Base-by-base conservation (phyloP, 2,113 vertebrate genomes). In the Tautogolabrus adspersus region DNA sequence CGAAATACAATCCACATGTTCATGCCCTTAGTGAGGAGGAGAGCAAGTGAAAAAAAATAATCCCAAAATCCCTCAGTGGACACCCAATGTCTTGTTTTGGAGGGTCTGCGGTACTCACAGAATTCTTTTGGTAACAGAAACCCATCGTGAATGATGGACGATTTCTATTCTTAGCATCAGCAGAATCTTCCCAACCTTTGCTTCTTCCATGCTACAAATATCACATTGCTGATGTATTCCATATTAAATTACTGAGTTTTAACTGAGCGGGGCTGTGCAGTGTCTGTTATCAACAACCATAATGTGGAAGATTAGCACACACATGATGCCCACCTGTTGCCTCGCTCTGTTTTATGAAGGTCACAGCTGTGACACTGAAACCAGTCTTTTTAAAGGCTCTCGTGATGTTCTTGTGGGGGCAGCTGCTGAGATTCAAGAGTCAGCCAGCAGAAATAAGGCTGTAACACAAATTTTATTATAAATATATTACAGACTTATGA, bases 281-380 rank as follows among this genome's bases (percentile, higher is more conserved):
- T 84, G 91, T 88, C 91, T 91, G 91, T 89, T 93, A 94, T 94
- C 94, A 90, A 87, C 90, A 87, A 90, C 92, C 91, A 93, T 95
- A 94, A 95, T 94, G 93, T 94, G 87, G 91, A 92, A 94, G 94
- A 95, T 95, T 95, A 95, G 93, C 92, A 75, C 91, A 92, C 89
- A 86, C 90, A 86, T 87, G 83, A 82, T 86, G 79, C 72, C 83
- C 94, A 95, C 94, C 94, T 95, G 94, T 94, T 94, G 92, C 86
- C 83, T 78, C 57, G 88, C 90, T 93, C 83, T 75, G 84, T 91
- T 93, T 94, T 88, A 93, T 78, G 89, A 92, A 93, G 91, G 93
- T 88, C 91, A 79, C 93, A 94, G 94, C 94, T 94, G 94, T 88
- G 92, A 79, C 85, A 90, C 90, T 91, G 90, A 94, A 94, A 93